These are phyloP conservation scores for Pelagia noctiluca DNA, from an alignment of 30 jellyfish, hydroid and myxozoan species.

Conservation along the genomic window DNA sequence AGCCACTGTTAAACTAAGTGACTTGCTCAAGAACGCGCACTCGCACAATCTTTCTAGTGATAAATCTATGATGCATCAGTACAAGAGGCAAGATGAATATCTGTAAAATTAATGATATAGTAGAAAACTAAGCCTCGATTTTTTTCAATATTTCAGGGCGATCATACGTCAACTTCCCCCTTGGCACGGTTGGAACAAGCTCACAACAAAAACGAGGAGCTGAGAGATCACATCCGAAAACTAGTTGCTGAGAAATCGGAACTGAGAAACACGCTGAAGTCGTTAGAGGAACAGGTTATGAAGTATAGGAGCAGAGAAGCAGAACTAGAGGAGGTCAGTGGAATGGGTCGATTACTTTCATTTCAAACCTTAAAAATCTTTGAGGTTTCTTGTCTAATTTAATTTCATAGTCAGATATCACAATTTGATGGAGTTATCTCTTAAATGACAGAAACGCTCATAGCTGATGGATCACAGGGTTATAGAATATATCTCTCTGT, in stretches of 20 bases:
- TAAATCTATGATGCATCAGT: background rate
- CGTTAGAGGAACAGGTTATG: constrained; percentile 75
- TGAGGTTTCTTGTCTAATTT: no score
- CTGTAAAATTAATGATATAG: background rate
- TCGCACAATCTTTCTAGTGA: background rate
- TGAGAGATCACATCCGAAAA: constrained; percentile 58
- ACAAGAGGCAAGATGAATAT: background rate
- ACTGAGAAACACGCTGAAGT: constrained; percentile 53
- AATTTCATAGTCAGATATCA: no score
- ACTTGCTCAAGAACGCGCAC: background rate
- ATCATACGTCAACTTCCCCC: constrained; percentile 55
- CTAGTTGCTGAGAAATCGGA: constrained; percentile 75
- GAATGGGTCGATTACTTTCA: no score
- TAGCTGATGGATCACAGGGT: no score
- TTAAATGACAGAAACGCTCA: no score
- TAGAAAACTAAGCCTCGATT: background rate
- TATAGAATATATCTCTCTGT: no score
- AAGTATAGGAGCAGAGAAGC: constrained; percentile 73
- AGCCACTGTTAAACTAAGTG: background rate
- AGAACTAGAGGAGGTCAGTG: constrained; percentile 47
- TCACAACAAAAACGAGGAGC: constrained; percentile 57
- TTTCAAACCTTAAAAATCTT: no score
- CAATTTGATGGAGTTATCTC: no score
- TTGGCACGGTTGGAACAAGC: constrained; percentile 58
- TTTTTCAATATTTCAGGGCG: background rate